A percentile compares a stretch with the other conserved stretches of the same genome.
These are phyloP conservation scores for Lophius americanus DNA, from an alignment of 2,797 vertebrate genomes.

Conservation along the genomic window DNA sequence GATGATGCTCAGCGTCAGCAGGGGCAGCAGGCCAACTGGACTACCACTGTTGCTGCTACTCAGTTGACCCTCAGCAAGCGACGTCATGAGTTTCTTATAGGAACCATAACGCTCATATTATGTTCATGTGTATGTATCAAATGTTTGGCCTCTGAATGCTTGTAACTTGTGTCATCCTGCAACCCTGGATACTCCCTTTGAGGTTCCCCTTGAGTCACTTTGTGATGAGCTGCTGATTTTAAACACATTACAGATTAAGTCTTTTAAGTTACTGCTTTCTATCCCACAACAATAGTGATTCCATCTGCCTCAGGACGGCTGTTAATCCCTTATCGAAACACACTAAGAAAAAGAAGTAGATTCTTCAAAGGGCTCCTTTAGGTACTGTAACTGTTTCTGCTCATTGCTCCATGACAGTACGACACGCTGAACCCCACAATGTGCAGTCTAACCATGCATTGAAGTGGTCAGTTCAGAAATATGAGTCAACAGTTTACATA, in stretches of 20 bases:
- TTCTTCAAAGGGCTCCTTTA: not conserved
- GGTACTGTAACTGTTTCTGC: not conserved
- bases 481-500: conserved; percentile 40
- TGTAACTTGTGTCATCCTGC: not conserved
- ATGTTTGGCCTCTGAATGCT: conserved; percentile 7
- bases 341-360: not conserved
- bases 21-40: conserved; percentile 36
- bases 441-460: conserved; percentile 20
- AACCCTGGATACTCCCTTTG: not conserved
- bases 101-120: conserved; percentile 7
- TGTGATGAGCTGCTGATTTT: conserved; percentile 22
- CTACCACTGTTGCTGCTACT: conserved; percentile 45
- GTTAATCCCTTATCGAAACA: not conserved
- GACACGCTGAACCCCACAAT: not conserved
- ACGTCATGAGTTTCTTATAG: conserved; percentile 24
- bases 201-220: conserved; percentile 6
- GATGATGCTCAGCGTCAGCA: conserved; percentile 22
- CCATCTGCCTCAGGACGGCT: not conserved
- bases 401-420: not conserved
- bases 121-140: conserved; percentile 6
- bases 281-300: conserved; percentile 4
- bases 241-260: not conserved
- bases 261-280: conserved; percentile 7
- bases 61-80: conserved; percentile 24
- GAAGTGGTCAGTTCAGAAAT: conserved; percentile 37